Evolutionary conservation across 2,113 vertebrate genomes (phyloP).

Genomic region (Sprattus sprattus): DNA sequence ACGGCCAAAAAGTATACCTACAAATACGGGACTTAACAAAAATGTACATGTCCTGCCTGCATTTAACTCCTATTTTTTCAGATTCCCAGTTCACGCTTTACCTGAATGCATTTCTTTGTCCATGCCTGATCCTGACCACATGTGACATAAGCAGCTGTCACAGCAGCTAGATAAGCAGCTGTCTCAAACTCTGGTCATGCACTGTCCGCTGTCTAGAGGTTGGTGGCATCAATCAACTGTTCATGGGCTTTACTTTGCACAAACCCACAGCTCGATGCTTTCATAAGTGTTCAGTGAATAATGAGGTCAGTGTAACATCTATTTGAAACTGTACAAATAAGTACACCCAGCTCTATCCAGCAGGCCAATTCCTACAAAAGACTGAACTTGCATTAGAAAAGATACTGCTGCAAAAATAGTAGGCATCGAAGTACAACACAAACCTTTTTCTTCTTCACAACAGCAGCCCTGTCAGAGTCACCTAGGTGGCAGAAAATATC

Average conservation of each 20-base stretch:
- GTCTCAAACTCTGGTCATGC: background rate
- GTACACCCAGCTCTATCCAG: background rate
- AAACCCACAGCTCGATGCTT: background rate
- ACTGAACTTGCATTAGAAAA: background rate
- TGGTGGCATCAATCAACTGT: slow-evolving; percentile 7
- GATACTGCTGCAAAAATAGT: background rate
- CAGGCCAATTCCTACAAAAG: background rate
- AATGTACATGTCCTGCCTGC: background rate
- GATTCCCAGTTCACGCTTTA: background rate
- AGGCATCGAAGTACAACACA: slow-evolving; percentile 49
- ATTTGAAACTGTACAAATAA: background rate
- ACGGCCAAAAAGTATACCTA: background rate
- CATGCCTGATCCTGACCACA: background rate
- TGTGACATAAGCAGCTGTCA: background rate
- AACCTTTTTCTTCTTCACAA: slow-evolving; percentile 80
- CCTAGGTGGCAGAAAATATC: slow-evolving; percentile 59
- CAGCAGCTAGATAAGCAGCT: background rate
- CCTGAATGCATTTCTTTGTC: background rate
- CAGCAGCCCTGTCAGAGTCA: slow-evolving; percentile 65
- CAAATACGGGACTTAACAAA: background rate
- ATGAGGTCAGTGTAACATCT: slow-evolving; percentile 8
- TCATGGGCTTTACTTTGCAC: background rate
- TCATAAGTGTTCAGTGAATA: slow-evolving; percentile 9
- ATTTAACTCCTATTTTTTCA: background rate
- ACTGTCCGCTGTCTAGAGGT: slow-evolving; percentile 15